Conservation (phyloP, 2,797 vertebrate species). For the Syngnathus rostellatus region DNA sequence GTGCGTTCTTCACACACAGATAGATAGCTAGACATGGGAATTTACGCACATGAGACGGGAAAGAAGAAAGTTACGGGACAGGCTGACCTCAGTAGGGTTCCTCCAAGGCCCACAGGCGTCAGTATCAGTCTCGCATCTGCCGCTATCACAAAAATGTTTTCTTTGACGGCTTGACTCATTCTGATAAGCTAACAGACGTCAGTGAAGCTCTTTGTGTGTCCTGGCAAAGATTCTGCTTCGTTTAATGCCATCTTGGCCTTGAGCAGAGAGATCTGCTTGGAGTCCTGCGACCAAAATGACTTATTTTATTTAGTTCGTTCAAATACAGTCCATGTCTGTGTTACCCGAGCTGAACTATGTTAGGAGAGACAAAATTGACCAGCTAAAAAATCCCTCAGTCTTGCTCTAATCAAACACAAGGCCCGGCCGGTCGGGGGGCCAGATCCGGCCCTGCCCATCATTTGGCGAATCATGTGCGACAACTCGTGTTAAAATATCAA, state of each 20-base stretch:
- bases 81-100: constrained; percentile 31
- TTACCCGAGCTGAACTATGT: constrained; percentile 61
- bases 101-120: constrained; percentile 10
- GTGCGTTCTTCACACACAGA: constrained; percentile 5
- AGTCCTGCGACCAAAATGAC: constrained; percentile 9
- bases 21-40: constrained; percentile 16
- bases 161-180: constrained; percentile 5
- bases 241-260: constrained; percentile 30
- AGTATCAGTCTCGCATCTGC: constrained; percentile 8
- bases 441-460: no score
- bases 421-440: no score
- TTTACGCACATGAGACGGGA: constrained; percentile 23
- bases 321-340: constrained; percentile 23
- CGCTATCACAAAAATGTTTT: constrained; percentile 33
- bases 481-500: no score
- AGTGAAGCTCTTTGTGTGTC: constrained; percentile 18
- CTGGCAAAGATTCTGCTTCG: constrained; percentile 18
- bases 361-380: constrained; percentile 25
- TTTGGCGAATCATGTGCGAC: no score
- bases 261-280: constrained; percentile 27
- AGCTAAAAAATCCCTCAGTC: constrained; percentile 48
- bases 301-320: not conserved
- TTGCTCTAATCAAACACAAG: constrained; percentile 23
- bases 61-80: constrained; percentile 14
- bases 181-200: constrained; percentile 37